Base-by-base conservation (phyloP, 1,140 invertebrate species). In the Thrips palmi region DNA sequence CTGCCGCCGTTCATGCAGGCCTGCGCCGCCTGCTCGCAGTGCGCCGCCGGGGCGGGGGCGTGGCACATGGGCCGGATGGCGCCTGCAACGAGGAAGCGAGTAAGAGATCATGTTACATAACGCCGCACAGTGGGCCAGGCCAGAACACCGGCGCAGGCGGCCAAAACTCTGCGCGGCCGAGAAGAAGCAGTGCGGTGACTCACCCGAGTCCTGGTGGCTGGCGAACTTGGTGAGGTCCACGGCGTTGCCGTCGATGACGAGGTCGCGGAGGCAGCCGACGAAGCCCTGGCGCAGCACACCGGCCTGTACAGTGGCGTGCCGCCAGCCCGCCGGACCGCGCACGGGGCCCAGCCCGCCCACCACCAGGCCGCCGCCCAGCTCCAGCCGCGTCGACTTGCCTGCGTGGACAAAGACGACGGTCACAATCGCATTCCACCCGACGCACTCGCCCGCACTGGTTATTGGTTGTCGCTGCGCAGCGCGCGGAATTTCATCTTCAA, bases 221-320 rank as follows among this genome's bases (percentile, higher is more conserved):
- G 88, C 87, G 55, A 77, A 87, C 19, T 74, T 73, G 10, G 85
- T 82, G 38, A 98, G 73, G 57, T 97, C 91, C 37, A 93, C 70
- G 11, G 82, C 73, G 45, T 86, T 77, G n/a, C 83, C 84, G 60
- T 94, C 92, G 49, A 97, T 67, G 44, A 86, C 71, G 45, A 97
- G 64, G 57, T 97, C 91, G 49, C 88, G 71, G 51, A 98, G 70
- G 56, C 93, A 97, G 2, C 93, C 94, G 1, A 96, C 85, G 52
- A 84, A 97, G 10, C 93, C 93, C 49, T 85, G 75, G 36, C 79
- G 69, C 17, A 96, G 58, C 4, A 80, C 74, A 0, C 79, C 87
- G 3, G 86, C 83, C 91, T 92, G 97, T 24, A 97, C 57, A 20
- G 82, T 80, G 2, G 81, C 69, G 2, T 91, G 88, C 19, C 85